Evolutionary conservation across 2,888 invertebrate genomes (phyloP).

Genomic region (Tolmerus cingulatus): DNA sequence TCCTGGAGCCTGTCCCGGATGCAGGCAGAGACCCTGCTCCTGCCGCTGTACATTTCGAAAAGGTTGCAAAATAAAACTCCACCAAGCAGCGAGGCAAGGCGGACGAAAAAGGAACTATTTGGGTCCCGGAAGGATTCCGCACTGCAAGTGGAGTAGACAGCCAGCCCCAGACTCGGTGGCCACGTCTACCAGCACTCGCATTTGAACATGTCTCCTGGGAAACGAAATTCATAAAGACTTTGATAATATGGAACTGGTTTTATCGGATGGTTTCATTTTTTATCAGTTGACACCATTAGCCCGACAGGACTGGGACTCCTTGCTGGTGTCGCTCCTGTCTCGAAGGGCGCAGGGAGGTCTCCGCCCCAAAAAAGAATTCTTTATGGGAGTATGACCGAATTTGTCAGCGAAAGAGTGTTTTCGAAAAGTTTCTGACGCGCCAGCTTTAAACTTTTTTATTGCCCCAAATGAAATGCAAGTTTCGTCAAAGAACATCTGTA

Average conservation of each 20-base stretch:
- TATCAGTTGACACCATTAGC: slow-evolving; percentile 41
- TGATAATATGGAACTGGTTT: slow-evolving; percentile 40
- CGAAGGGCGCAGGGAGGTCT: neutral
- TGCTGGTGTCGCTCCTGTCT: neutral
- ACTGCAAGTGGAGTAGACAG: slow-evolving; percentile 24
- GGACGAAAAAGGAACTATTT: slow-evolving; percentile 16
- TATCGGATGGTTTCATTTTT: slow-evolving; percentile 40
- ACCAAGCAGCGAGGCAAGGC: neutral
- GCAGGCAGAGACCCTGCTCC: neutral
- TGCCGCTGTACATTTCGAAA: slow-evolving; percentile 1
- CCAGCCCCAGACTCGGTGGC: slow-evolving; percentile 2
- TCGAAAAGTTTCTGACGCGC: neutral
- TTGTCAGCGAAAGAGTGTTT: neutral
- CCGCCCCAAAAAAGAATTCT: neutral
- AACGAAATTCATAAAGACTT: slow-evolving; percentile 12
- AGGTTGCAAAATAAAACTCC: slow-evolving; percentile 34
- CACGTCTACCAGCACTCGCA: slow-evolving; percentile 26
- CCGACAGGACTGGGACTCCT: slow-evolving; percentile 7
- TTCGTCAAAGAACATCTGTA: neutral
- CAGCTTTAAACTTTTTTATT: neutral
- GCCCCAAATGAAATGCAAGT: neutral
- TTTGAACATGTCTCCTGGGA: slow-evolving; percentile 41
- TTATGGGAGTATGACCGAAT: neutral
- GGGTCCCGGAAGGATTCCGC: slow-evolving; percentile 36
- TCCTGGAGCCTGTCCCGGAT: neutral